Evolutionary conservation across 2,113 vertebrate species (phyloP), one percentile per base, ranked within the genome.

Genomic region (Oryzias melastigma): DNA sequence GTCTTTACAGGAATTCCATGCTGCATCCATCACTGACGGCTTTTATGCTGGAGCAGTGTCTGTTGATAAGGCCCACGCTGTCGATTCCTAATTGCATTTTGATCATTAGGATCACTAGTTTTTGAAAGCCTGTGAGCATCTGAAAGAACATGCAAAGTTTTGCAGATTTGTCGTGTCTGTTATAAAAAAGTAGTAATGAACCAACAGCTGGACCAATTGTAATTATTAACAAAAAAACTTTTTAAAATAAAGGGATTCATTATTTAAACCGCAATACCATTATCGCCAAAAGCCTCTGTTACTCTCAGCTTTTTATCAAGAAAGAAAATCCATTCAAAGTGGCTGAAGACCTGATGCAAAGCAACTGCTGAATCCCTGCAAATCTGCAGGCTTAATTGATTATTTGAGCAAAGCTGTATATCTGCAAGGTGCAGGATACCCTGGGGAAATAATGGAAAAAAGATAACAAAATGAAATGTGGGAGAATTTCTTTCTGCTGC

Each of bases 391-490:
- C 78, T 90, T 93, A 95, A 92, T 93, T 90, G 86, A 92, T 93
- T 93, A 92, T 91, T 92, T 94, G 84, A 81, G 85, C 85, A 80
- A 85, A 83, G 63, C 75, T 68, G 77, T 86, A 73, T 92, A 89
- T 93, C 87, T 90, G 78, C 84, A 83, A 94, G 91, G 77, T 91
- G 87, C 90, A 88, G 82, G 51, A 74, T 81, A 80, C 90, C 75
- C 76, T 3, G 83, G 90, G 91, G 92, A 95, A 96, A 94, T 93
- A 93, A 93, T 89, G 85, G 87, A 92, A 94, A 94, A 93, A 88
- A 93, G 87, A 93, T 93, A 93, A 94, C 75, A 90, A 92, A 86
- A 94, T 90, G 92, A 92, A 94, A 93, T 82, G 80, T 47, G 73
- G 83, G 85, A 92, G 93, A 93, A 92, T 88, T 91, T 86, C 71